phyloP scores from a whole-genome alignment of 2,888 invertebrate genomes.

The Smittia aterrima region DNA sequence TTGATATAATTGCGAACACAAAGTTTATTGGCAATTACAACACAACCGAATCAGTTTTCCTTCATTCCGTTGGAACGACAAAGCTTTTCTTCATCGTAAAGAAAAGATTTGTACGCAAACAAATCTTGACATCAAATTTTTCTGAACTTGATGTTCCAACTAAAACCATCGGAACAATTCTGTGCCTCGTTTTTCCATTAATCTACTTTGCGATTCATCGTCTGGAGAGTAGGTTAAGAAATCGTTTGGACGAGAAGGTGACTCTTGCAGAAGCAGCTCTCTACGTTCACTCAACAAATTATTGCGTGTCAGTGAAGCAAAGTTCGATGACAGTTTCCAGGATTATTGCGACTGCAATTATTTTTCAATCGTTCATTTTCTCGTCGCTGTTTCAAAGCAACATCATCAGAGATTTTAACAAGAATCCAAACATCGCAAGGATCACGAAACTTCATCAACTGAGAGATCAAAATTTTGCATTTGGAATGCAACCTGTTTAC shows the following conservation, averaged over 20 bases:
- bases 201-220: background rate
- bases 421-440: background rate
- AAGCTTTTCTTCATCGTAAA: background rate
- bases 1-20: background rate
- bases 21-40: background rate
- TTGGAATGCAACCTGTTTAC: background rate
- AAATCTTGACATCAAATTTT: background rate
- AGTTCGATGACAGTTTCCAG: background rate
- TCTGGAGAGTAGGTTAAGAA: background rate
- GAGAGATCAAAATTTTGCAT: background rate
- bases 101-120: background rate
- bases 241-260: too few relatives aligned
- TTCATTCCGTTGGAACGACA: background rate
- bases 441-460: background rate
- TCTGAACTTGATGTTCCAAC: background rate
- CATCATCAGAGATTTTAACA: constrained; percentile 8
- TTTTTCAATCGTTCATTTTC: background rate
- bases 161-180: background rate
- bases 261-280: too few relatives aligned
- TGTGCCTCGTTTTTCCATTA: background rate
- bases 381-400: background rate
- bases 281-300: background rate
- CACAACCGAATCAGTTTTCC: background rate
- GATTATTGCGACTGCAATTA: background rate
- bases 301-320: background rate